A percentile compares a stretch with the other conserved stretches of the same genome.
Conservation (phyloP, 2,888 invertebrate species). For the Trissolcus japonicus region DNA sequence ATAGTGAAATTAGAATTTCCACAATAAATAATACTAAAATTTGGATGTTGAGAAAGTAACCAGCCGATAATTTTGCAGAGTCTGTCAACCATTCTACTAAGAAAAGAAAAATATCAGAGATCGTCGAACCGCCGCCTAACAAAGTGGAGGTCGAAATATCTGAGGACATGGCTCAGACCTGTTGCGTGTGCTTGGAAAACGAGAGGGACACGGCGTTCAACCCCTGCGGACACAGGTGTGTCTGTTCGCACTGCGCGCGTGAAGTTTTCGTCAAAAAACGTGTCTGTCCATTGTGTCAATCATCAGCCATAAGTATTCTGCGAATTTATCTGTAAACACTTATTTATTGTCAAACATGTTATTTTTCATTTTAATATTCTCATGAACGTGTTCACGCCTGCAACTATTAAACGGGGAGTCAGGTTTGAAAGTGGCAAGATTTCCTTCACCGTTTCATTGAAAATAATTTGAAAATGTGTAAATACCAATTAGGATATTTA, state of each 20-base stretch:
- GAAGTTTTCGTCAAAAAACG: conserved; percentile 3
- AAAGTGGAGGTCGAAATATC: conserved; percentile 6
- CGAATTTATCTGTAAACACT: conserved; percentile 11
- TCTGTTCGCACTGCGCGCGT: conserved; percentile 1
- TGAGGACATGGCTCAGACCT: conserved; percentile 8
- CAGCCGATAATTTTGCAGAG: not conserved
- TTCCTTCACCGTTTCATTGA: no score
- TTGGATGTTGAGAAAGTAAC: not conserved
- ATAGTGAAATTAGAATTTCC: not conserved
- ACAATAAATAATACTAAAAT: not conserved
- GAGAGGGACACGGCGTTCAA: conserved; percentile 1
- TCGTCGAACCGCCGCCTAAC: not conserved
- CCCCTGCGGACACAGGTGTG: conserved; percentile 20
- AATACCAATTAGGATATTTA: no score
- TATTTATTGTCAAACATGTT: no score
- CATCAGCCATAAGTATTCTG: not conserved
- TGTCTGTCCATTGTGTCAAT: conserved; percentile 5
- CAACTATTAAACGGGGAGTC: no score
- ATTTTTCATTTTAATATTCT: no score
- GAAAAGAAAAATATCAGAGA: not conserved
- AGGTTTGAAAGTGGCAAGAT: no score
- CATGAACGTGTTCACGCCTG: no score
- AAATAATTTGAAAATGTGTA: no score
- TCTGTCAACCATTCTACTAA: not conserved
- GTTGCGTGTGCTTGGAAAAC: conserved; percentile 16